Conservation (phyloP, 2,888 invertebrate genomes). For the Galerucella pusilla region DNA sequence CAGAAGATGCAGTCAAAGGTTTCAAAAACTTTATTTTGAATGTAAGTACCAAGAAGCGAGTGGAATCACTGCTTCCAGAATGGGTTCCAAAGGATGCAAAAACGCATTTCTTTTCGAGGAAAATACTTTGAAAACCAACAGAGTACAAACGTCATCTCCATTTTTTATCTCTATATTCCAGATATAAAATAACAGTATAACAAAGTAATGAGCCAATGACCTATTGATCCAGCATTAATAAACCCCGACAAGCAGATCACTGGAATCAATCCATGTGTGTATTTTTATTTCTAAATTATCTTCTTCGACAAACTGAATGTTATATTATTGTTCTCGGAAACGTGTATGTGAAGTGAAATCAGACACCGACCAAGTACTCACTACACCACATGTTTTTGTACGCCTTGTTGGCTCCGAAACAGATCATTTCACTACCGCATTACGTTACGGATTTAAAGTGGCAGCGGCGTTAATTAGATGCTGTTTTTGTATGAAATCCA, state of each 20-base stretch:
- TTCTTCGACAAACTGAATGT: neutral
- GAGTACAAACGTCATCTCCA: too few relatives aligned
- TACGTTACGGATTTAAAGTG: neutral
- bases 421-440: slow-evolving; percentile 7
- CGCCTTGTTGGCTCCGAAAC: slow-evolving; percentile 8
- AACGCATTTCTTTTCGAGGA: too few relatives aligned
- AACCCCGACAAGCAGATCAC: slow-evolving; percentile 1
- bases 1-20: too few relatives aligned
- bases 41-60: too few relatives aligned
- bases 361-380: slow-evolving; percentile 1
- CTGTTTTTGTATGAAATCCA: neutral
- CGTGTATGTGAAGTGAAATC: slow-evolving; percentile 6
- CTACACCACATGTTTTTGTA: slow-evolving; percentile 10
- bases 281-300: neutral
- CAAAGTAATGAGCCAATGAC: neutral
- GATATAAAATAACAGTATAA: neutral
- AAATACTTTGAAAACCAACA: too few relatives aligned
- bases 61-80: too few relatives aligned
- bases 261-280: neutral
- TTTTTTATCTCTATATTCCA: too few relatives aligned
- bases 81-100: too few relatives aligned
- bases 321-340: slow-evolving; percentile 3
- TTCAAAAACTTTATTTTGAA: too few relatives aligned
- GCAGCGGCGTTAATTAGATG: neutral
- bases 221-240: neutral